Evolutionary conservation across 2,113 vertebrate species (phyloP).

Genomic region (Tragulus kanchil): DNA sequence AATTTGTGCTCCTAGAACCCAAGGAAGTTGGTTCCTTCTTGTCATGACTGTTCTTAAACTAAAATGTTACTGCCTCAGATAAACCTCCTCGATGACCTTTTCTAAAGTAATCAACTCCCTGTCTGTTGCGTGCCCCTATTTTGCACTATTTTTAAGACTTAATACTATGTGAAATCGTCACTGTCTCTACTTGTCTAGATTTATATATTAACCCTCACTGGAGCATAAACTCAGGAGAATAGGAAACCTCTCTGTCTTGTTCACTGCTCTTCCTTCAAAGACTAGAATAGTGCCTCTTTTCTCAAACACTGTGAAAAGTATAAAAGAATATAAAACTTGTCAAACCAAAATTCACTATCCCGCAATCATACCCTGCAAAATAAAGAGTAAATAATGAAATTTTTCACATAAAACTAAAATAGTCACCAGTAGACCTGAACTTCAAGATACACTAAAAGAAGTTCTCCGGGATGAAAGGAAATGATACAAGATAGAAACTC

Average conservation of each 20-base stretch:
- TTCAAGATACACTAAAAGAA: neutral
- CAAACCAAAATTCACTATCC: neutral
- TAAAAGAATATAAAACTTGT: neutral
- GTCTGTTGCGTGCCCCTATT: neutral
- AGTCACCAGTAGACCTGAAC: neutral
- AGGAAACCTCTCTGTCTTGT: neutral
- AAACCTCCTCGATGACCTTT: neutral
- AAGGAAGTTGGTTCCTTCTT: neutral
- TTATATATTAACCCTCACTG: neutral
- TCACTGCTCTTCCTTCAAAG: neutral
- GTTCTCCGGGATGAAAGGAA: neutral
- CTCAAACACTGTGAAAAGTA: neutral
- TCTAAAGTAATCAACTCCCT: neutral
- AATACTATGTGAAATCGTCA: neutral
- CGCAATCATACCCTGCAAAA: neutral
- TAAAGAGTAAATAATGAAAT: neutral
- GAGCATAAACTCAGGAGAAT: neutral
- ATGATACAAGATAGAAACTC: neutral
- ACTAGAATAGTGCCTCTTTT: neutral
- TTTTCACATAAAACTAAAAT: conserved; percentile 39
- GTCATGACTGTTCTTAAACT: neutral
- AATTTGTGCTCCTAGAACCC: neutral
- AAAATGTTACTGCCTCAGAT: neutral
- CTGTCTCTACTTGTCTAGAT: neutral
- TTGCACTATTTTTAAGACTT: neutral